phyloP scores from a whole-genome alignment of 2,797 vertebrate species.

The Gymnodraco acuticeps region DNA sequence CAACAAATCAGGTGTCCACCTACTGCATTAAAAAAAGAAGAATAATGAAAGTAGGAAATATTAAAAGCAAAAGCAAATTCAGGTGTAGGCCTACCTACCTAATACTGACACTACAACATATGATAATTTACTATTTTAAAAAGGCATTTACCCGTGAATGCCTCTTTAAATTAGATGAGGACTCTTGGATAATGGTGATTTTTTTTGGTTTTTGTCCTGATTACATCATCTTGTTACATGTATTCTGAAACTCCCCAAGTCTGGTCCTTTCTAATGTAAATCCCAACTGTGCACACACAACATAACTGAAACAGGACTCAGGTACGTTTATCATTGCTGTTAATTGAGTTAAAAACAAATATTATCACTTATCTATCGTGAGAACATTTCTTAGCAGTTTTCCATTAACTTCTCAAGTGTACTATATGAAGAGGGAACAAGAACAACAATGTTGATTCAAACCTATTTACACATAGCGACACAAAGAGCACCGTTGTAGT shows the following conservation, averaged over 20 bases:
- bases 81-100: too few species aligned
- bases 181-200: too few species aligned
- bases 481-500: background rate
- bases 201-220: too few species aligned
- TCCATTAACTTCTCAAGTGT: constrained; percentile 21
- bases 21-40: too few species aligned
- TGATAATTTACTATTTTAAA: too few species aligned
- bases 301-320: background rate
- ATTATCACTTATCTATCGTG: constrained; percentile 6
- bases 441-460: constrained; percentile 1
- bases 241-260: too few species aligned
- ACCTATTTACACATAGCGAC: constrained; percentile 10
- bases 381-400: constrained; percentile 17
- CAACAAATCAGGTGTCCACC: too few species aligned
- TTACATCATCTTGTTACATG: too few species aligned
- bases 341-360: constrained; percentile 29
- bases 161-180: too few species aligned
- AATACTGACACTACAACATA: too few species aligned
- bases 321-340: constrained; percentile 6
- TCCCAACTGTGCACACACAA: background rate
- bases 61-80: background rate
- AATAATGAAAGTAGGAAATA: too few species aligned
- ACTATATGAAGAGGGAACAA: background rate
- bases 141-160: too few species aligned
- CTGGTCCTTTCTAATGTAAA: background rate